Evolutionary conservation across 2,797 vertebrate genomes (phyloP), one percentile per base, ranked within the genome.

Genomic region (Dendrocincla tyrannina): DNA sequence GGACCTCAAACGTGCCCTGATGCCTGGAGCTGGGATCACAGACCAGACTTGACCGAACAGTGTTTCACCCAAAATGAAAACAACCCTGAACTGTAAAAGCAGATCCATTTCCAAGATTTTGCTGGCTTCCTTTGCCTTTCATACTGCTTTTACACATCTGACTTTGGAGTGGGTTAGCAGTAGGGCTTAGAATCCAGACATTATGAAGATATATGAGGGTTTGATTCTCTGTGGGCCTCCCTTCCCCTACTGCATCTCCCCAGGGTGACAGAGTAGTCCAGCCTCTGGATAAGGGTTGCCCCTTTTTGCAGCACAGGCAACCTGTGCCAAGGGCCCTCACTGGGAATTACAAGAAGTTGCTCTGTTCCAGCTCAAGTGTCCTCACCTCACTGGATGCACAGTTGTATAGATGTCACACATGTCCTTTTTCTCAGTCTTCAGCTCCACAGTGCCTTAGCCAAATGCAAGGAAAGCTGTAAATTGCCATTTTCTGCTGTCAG

Each of bases 271-370:
- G 39, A 41, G 30, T 1, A 41, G 75, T 28, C 33, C 20, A 41
- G 46, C 69, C 12, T n/a, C 23, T 0, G 1, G 25, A 13, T 46
- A 42, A 93, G 24, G 7, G 20, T 56, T 5, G 0, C 17, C 27
- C 24, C 15, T 85, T 72, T 56, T 56, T 16, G 5, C 66, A 68
- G 22, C 27, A 3, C 0, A 1, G 8, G 19, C 41, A 68, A 17
- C 50, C 35, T 0, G 0, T 76, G 33, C 25, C 3, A 3, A 19
- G 7, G 17, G 4, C 5, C 18, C 13, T 76, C 33, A 12, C 5
- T 35, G 19, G 20, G 13, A 3, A 3, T 49, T 67, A 30, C 12
- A 27, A 58, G 30, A 35, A 32, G 3, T 7, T 39, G 12, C 30
- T 58, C 44, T 80, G 58, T n/a, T 14, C 73, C 69, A 64, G 37